Conservation (phyloP, 1,140 invertebrate genomes). For the Monochamus saltuarius region DNA sequence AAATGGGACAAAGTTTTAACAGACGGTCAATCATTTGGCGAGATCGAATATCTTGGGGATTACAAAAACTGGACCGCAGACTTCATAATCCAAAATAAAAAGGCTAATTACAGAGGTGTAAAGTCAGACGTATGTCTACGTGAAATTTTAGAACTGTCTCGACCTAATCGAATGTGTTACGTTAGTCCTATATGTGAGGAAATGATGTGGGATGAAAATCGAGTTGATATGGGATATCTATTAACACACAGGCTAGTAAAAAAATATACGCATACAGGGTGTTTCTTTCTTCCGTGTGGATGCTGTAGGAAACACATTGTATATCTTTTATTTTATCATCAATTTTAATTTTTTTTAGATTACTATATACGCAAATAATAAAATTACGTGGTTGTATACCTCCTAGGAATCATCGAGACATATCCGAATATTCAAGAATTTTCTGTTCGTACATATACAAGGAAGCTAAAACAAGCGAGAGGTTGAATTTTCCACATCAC, state of each 20-base stretch:
- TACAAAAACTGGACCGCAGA: constrained; percentile 7
- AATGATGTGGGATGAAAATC: constrained; percentile 10
- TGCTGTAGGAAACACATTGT: too few species aligned
- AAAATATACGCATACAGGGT: too few species aligned
- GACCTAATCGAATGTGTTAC: background rate
- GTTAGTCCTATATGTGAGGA: constrained; percentile 14
- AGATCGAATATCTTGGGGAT: background rate
- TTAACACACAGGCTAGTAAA: constrained; percentile 12
- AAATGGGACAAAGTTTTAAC: constrained; percentile 4
- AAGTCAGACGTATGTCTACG: constrained; percentile 7
- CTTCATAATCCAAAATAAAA: constrained; percentile 3
- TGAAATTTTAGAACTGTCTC: constrained; percentile 8
- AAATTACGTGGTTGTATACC: constrained; percentile 6
- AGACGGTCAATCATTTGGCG: background rate
- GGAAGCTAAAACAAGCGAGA: constrained; percentile 17
- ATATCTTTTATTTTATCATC: too few species aligned
- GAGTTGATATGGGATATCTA: constrained; percentile 18
- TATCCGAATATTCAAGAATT: background rate
- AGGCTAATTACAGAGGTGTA: constrained; percentile 13
- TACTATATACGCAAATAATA: constrained; percentile 14
- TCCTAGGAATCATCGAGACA: background rate
- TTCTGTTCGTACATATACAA: constrained; percentile 16
- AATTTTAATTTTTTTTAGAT: background rate
- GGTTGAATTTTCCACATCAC: constrained; percentile 12
- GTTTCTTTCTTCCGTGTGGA: too few species aligned